Conservation (phyloP, 2,888 invertebrate genomes). For the Pycnomerus fuliginosus region DNA sequence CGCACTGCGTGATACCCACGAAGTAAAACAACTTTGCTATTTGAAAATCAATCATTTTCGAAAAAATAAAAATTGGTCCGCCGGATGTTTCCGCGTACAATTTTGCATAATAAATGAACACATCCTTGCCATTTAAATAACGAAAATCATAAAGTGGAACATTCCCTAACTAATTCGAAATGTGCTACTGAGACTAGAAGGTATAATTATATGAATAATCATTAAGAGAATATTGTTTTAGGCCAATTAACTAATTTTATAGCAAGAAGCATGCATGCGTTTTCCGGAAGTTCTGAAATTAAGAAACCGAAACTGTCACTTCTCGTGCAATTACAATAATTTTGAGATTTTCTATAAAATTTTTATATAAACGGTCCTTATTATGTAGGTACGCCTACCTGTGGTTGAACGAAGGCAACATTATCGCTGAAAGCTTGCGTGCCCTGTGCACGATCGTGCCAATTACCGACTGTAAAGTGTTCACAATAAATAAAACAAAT, state of each 20-base stretch:
- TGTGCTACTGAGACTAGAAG: conserved; percentile 14
- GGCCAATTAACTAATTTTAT: conserved; percentile 23
- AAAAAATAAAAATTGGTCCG: not conserved
- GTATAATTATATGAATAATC: conserved; percentile 25
- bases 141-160: conserved; percentile 28
- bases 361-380: no score
- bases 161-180: conserved; percentile 20
- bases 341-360: not conserved
- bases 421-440: conserved; percentile 36
- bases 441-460: conserved; percentile 44
- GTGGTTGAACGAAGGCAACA: conserved; percentile 18
- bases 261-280: conserved; percentile 7
- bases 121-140: conserved; percentile 34
- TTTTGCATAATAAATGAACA: conserved; percentile 24
- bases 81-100: not conserved
- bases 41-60: not conserved
- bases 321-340: conserved; percentile 4
- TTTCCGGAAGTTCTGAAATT: conserved; percentile 12
- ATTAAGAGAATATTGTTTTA: conserved; percentile 23
- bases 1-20: conserved; percentile 8
- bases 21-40: not conserved
- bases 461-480: conserved; percentile 47
- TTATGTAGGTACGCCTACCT: no score
- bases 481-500: conserved; percentile 41
- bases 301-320: conserved; percentile 16